Evolutionary conservation across 2,888 invertebrate species (phyloP), one percentile per base, ranked within the genome.

Genomic region (Linhomoeus sp.): DNA sequence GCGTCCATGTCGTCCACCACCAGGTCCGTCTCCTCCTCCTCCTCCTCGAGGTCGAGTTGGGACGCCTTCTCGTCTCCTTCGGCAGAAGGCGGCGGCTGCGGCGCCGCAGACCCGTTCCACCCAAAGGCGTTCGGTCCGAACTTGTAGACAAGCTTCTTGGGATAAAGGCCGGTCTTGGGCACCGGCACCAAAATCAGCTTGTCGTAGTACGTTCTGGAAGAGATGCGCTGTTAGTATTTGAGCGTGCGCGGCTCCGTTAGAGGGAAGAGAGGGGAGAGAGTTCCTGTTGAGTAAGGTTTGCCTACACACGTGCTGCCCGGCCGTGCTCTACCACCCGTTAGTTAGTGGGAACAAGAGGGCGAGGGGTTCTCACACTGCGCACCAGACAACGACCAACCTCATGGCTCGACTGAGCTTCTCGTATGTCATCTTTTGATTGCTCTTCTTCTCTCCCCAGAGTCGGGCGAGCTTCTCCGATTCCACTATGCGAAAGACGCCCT

Each of bases 381-480:
- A n/a, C n/a, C n/a, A n/a, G n/a, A n/a, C 12, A 41, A 22, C 7
- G 12, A 38, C 45, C 20, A 3, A 78, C 78, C 80, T 75, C 79
- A 87, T 82, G 19, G 86, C 86, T 52, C 86, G 70, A 66, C 83
- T 84, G 59, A 87, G 76, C 68, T 87, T 87, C 66, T 86, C 86
- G 63, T 85, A 87, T 39, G 81, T 85, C 86, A 87, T 87, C 63
- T 78, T 77, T 44, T 77, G 77, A 63, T 86, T 86, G 64, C 80
- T 78, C 64, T 85, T 85, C 65, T 80, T 71, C 51, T 76, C 76
- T 3, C 85, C 85, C 86, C 86, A 86, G 41, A 83, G 72, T 58
- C 79, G 76, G 1, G 86, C 85, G 3, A 86, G 80, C 61, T 79
- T 78, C 58, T 82, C 81, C 43, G 81, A 82, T 58, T 82, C 78